phyloP scores from a whole-genome alignment of 2,113 vertebrate species.

The Serinus canaria region DNA sequence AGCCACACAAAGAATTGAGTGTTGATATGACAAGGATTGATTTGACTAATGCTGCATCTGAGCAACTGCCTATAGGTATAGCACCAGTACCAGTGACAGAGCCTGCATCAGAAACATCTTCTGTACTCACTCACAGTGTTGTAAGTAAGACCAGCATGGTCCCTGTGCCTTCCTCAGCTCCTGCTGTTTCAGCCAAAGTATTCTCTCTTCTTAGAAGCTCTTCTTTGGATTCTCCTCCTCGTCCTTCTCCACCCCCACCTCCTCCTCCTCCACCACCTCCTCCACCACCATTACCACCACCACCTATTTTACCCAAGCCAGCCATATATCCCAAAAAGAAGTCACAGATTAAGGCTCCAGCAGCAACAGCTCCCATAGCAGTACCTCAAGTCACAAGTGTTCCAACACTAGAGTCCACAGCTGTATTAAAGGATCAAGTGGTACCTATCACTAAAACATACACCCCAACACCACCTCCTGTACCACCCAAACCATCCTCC shows the following conservation, averaged over 20 bases:
- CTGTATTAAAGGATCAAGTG: conserved; percentile 65
- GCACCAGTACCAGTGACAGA: conserved; percentile 30
- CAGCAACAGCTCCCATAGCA: conserved; percentile 5
- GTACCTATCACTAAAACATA: conserved; percentile 73
- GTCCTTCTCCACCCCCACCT: conserved; percentile 40
- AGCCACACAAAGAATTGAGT: conserved; percentile 54
- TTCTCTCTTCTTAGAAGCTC: conserved; percentile 78
- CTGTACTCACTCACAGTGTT: conserved; percentile 66
- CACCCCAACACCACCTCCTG: conserved; percentile 85
- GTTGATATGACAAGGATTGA: conserved; percentile 6
- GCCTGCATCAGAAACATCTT: conserved; percentile 41
- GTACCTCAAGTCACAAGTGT: conserved; percentile 43
- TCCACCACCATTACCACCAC: conserved; percentile 76
- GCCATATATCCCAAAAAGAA: conserved; percentile 82
- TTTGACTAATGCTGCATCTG: conserved; percentile 20
- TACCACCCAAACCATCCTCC: conserved; percentile 91
- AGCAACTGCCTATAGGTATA: neutral
- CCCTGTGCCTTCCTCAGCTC: conserved; percentile 53
- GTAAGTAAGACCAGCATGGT: conserved; percentile 58
- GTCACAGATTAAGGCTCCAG: conserved; percentile 70
- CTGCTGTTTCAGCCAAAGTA: conserved; percentile 77
- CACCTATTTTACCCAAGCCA: conserved; percentile 76
- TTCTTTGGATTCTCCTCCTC: conserved; percentile 72
- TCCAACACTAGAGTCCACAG: conserved; percentile 53
- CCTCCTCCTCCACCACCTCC: conserved; percentile 71